Evolutionary conservation across 2,888 invertebrate species (phyloP), one percentile per base, ranked within the genome.

Genomic region (Drosophila setosimentum): DNA sequence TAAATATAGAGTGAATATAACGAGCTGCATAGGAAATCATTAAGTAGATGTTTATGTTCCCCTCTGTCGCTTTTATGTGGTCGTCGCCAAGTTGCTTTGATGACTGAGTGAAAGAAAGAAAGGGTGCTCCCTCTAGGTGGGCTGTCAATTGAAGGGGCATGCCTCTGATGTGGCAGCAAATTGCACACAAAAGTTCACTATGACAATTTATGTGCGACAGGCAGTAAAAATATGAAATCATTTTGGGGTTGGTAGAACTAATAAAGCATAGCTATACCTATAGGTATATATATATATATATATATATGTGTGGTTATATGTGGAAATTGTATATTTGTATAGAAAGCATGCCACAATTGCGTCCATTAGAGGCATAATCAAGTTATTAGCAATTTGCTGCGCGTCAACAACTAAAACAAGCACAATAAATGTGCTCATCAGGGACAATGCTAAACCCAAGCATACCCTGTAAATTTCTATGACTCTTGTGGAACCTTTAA

Each of bases 21-120:
- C 53, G 60, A 72, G 58, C 49, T 55, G 70, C 68, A 78, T 76
- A 82, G 89, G 84, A 90, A 90, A 90, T 89, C 89, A 63, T 87
- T 90, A 87, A 89, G 90, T 81, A 87, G 73, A 90, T 90, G 87
- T 87, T 87, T 87, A 87, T 89, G 90, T 64, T 68, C 68, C 70
- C 54, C 63, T 69, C 69, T 54, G 65, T 58, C 66, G 79, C 87
- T 87, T 87, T 87, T 87, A 87, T 87, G 87, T 87, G 87, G 87
- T 88, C 82, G 78, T 77, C 89, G 87, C 73, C 89, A 50, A 61
- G 73, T 68, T 45, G 45, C 84, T 83, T 88, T 86, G 88, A 83
- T 73, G 83, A 55, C 40, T 53, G 59, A 45, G 18, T 24, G 59
- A 33, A 8, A n/a, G 35, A 4, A 62, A 37, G 30, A 33, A 50